Base-by-base conservation (phyloP, 2,797 vertebrate species). In the Enteromius anoplus region DNA sequence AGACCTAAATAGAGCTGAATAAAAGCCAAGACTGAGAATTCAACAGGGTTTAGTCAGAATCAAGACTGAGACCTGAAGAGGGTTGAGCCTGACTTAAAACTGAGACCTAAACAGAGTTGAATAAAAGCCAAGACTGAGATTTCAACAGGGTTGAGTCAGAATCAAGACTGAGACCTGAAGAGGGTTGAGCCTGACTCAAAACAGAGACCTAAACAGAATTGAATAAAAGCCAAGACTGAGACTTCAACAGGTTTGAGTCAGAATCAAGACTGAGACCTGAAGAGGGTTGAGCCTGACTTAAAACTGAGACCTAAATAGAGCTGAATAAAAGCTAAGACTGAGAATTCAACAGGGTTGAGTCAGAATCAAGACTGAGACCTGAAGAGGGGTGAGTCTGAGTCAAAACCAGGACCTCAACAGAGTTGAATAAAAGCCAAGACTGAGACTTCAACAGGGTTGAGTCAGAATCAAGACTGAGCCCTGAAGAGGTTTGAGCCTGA, bases 1-100 rank as follows among this genome's bases (percentile, higher is more conserved):
- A 45, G 40, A 45, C 3, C n/a, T 5, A 10, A 51, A 32, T 0
- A 51, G 1, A 9, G 17, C 21, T 17, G 6, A 70, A 8, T 45
- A 7, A 0, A 1, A 7, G n/a, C 26, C 23, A 11, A 49, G 26
- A 17, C 2, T 0, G 4, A 51, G 26, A 17, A 1, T 0, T 8
- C 5, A 64, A 64, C 2, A 65, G 0, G 14, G 15, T 12, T 14
- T 0, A 40, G 21, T 42, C 0, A 0, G 1, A 64, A 3, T 1
- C 2, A 69, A 69, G 5, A 42, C 10, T 0, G 0, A 68, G 5
- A 15, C 6, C 21, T 14, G 2, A 42, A 42, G 10, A 42, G 5
- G 11, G 37, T 14, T 32, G 6, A 64, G 12, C 32, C 0, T 0
- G 0, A 3, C 7, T 65, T 29, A 9, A 34, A 1, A 9, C 3